Base-by-base conservation (phyloP, 2,888 invertebrate genomes). In the Sympetrum striolatum region DNA sequence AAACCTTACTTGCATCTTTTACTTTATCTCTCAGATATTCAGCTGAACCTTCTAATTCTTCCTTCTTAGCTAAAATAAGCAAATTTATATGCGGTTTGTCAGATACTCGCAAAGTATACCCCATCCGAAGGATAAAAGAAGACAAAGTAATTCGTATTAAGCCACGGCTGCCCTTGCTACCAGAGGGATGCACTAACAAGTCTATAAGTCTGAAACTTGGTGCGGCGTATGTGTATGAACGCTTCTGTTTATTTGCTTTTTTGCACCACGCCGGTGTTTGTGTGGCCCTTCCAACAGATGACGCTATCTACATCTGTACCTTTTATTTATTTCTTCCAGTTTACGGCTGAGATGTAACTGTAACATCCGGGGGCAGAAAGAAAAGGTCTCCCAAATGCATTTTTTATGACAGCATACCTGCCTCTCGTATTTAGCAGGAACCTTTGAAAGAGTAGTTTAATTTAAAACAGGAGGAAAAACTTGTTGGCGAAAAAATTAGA, bases 111-210 rank as follows among this genome's bases (percentile, higher is more conserved):
- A 14, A 35, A 53, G 53, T 3, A 2, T 22, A 15, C 82, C 22
- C 58, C 18, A 31, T 82, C 35, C 15, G 53, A 35, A 31, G 35
- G 82, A 82, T 82, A 82, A 60, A 44, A 60, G 58, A 82, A 37
- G 82, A n/a, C 82, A 58, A 58, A 82, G 35, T 44, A 53, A 82
- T 60, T 82, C 82, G 18, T 58, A 82, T 53, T 58, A 82, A 35
- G 22, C 82, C 82, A 82, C 53, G 82, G 82, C 22, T 53, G 58
- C 82, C 82, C 35, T 82, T 60, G 35, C 22, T 82, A 58, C 31
- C 82, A 58, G 82, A 58, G 48, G 81, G 81, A 81, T 81, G 53
- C 44, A 81, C 81, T 81, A 81, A 58, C 58, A 60, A 60, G 82
- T 82, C 82, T 60, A 82, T 82, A 58, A 58, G 53, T 22, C 82